phyloP scores from a whole-genome alignment of 1,140 invertebrate genomes.

The Bilobella aurantiaca region DNA sequence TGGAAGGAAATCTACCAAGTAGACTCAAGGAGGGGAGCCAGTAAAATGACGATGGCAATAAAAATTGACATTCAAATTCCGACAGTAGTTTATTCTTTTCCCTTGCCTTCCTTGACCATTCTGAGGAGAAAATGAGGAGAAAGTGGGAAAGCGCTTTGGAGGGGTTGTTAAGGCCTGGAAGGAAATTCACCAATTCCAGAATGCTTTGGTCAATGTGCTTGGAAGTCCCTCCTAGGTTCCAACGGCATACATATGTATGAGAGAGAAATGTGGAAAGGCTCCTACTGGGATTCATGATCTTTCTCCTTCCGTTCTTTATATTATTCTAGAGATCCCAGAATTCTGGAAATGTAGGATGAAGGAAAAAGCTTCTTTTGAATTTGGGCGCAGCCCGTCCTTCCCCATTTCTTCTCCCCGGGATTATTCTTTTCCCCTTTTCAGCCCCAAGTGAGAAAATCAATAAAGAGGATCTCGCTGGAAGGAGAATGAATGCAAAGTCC shows the following conservation, averaged over 20 bases:
- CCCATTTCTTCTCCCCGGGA: neutral
- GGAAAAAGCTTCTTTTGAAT: neutral
- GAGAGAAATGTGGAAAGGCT: neutral
- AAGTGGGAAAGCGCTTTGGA: neutral
- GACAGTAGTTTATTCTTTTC: conserved; percentile 5
- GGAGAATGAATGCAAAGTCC: conserved; percentile 35
- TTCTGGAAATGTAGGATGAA: neutral
- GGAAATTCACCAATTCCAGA: neutral
- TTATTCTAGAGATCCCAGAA: neutral
- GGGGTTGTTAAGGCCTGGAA: neutral
- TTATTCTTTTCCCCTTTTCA: neutral
- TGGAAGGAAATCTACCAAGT: neutral
- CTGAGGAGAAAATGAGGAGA: neutral
- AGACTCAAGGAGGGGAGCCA: neutral
- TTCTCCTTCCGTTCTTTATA: neutral
- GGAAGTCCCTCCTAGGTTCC: neutral
- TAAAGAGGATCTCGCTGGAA: conserved; percentile 8
- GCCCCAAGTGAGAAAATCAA: conserved; percentile 36
- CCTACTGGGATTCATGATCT: conserved; percentile 4
- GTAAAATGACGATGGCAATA: conserved; percentile 31
- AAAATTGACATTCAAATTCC: conserved; percentile 35
- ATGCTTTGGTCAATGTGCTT: neutral
- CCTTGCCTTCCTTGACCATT: neutral
- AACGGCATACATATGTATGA: conserved; percentile 2
- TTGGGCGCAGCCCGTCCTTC: neutral